Conservation (phyloP, 2,888 invertebrate species). For the Megastigmus dorsalis region DNA sequence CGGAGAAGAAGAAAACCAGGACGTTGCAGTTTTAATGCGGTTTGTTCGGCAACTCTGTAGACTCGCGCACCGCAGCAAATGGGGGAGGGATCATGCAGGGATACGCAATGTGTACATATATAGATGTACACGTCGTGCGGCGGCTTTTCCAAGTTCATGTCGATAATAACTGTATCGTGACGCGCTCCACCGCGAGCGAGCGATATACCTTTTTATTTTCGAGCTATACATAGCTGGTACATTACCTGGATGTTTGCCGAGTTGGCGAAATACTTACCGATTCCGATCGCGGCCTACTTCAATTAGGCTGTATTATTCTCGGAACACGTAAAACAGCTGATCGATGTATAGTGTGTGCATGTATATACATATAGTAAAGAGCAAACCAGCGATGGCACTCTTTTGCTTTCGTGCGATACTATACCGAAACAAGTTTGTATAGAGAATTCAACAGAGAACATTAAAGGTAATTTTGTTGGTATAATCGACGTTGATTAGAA, state of each 20-base stretch:
- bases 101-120: neutral
- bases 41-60: constrained; percentile 45
- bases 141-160: constrained; percentile 67
- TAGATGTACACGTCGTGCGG: neutral
- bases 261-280: constrained; percentile 5
- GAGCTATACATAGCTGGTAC: too few relatives aligned
- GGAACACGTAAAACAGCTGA: neutral
- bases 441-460: too few relatives aligned
- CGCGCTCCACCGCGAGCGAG: constrained; percentile 57
- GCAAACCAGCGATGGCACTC: too few relatives aligned
- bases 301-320: constrained; percentile 9
- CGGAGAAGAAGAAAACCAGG: constrained; percentile 16
- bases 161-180: constrained; percentile 72
- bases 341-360: too few relatives aligned
- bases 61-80: constrained; percentile 3
- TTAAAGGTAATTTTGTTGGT: neutral
- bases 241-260: too few relatives aligned
- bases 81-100: too few relatives aligned
- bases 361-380: too few relatives aligned
- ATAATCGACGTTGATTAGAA: too few relatives aligned
- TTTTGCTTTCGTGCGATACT: constrained; percentile 60
- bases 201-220: neutral
- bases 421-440: constrained; percentile 11
- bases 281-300: constrained; percentile 11
- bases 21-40: constrained; percentile 42